phyloP scores from a whole-genome alignment of 2,113 vertebrate species.

The Aramus guarauna region DNA sequence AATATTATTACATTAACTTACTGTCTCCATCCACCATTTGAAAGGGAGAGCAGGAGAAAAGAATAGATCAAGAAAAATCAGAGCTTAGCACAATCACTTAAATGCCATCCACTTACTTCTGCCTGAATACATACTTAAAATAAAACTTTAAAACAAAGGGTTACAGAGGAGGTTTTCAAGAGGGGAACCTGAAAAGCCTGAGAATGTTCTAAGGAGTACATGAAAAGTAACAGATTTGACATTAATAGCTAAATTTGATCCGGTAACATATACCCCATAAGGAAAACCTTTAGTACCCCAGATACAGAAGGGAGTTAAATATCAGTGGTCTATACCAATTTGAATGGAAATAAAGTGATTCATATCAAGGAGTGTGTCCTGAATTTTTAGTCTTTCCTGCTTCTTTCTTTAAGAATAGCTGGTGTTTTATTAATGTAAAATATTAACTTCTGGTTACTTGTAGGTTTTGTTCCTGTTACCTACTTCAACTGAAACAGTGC shows the following conservation, averaged over 20 bases:
- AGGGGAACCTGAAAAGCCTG: neutral
- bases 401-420: constrained; percentile 13
- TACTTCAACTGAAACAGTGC: constrained; percentile 7
- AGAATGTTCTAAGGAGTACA: neutral
- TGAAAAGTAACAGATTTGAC: neutral
- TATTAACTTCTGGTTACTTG: constrained; percentile 27
- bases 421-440: constrained; percentile 46
- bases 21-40: neutral
- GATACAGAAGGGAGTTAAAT: neutral
- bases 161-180: neutral
- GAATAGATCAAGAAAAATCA: neutral
- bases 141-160: neutral
- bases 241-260: neutral
- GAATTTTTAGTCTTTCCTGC: neutral
- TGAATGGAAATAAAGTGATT: neutral
- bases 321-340: neutral
- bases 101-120: neutral
- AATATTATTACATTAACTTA: neutral
- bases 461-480: constrained; percentile 23
- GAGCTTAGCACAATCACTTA: neutral
- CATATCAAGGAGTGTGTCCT: neutral
- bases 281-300: neutral
- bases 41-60: neutral
- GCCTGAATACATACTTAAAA: neutral
- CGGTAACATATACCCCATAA: neutral